Evolutionary conservation across 1,140 invertebrate species (phyloP), one percentile per base, ranked within the genome.

Genomic region (Marisa cornuarietis): DNA sequence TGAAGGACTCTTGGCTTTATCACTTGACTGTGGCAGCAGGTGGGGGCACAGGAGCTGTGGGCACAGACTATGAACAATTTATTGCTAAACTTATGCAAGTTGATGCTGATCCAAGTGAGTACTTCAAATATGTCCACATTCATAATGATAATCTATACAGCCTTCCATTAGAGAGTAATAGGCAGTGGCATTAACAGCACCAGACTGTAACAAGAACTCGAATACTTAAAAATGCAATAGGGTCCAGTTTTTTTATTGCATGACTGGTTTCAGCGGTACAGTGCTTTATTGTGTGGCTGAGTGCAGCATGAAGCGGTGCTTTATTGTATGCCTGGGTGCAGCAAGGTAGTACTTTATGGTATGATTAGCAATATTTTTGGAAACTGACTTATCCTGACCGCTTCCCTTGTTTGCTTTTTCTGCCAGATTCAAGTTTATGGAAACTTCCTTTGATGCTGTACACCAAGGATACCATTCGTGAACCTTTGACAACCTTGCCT

Each of bases 71-170:
- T 89, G 97, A 99, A 88, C 96, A 98, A 91, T 91, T 98, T 11
- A 94, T 98, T 18, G 96, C 97, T 87, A 97, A 96, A 91, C 92
- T 98, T 18, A 98, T 98, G 96, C 96, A 98, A 91, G 95, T 95
- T 22, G 96, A 98, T 86, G 97, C 96, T 10, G 96, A 98, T 71
- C 94, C 96, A n/a, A 96, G 95, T 95, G 90, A 93, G 93, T 92
- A 76, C 52, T 73, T 51, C 22, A 31, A 20, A 51, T 20, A 26
- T 31, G 20, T 71, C 13, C 1, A 22, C 65, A 68, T 26, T 24
- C 10, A 13, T 24, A 68, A 22, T 68, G 65, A 9, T 2, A 13
- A 22, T 68, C 22, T 68, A 58, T 58, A 14, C 8, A 42, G 11
- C 9, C 16, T 58, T 58, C 54, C 54, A 4, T 11, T 18, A 58